phyloP scores from a whole-genome alignment of 2,888 invertebrate genomes.

The Glaucopsyche alexis region DNA sequence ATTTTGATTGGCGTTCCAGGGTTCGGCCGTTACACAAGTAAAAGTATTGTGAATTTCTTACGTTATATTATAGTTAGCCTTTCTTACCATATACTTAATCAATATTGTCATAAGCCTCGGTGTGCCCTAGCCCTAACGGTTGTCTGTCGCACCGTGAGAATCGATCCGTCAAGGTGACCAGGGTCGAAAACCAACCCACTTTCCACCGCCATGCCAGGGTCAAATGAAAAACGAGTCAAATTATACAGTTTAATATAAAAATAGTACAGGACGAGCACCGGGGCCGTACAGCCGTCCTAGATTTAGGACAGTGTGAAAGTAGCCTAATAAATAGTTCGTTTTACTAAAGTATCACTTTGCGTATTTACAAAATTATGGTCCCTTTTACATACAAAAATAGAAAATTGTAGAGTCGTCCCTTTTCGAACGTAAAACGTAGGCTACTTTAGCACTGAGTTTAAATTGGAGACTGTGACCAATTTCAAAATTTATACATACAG shows the following conservation, averaged over 20 bases:
- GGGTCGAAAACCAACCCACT: conserved; percentile 57
- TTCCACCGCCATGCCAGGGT: conserved; percentile 61
- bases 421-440: neutral
- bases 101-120: too few relatives aligned
- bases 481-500: neutral
- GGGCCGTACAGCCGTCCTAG: conserved; percentile 25
- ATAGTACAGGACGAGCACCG: conserved; percentile 38
- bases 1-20: too few relatives aligned
- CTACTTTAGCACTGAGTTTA: neutral
- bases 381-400: neutral
- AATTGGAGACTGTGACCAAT: neutral
- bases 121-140: neutral
- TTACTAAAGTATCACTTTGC: neutral
- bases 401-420: neutral
- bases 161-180: conserved; percentile 59
- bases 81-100: too few relatives aligned
- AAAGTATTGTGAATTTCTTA: too few relatives aligned
- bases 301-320: conserved; percentile 33
- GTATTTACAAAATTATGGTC: neutral
- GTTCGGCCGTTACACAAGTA: too few relatives aligned
- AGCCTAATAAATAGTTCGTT: neutral
- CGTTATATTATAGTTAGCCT: too few relatives aligned
- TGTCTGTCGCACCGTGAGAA: conserved; percentile 53
- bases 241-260: conserved; percentile 55
- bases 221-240: conserved; percentile 59